Base-by-base conservation (phyloP, 2,888 invertebrate species). In the Eristalis intricaria region DNA sequence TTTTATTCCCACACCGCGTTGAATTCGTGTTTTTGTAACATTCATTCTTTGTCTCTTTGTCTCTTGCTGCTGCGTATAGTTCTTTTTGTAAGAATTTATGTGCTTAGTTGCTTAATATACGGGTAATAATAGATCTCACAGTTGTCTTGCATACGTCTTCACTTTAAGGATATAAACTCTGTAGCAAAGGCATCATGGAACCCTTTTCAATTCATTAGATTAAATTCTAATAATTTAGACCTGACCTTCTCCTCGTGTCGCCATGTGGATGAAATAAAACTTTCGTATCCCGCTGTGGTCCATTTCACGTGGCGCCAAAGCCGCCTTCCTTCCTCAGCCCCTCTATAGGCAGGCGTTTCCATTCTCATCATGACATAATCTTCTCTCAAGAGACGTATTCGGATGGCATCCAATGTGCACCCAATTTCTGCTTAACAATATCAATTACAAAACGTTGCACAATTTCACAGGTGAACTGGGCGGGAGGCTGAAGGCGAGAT, bases 371-470 rank as follows among this genome's bases (percentile, higher is more conserved):
- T 87, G 83, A 87, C 86, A 71, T 79, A 76, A 85, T 74, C 73
- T 70, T 10, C 43, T 73, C 56, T 22, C 56, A 75, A 61, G 40
- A 70, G 66, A 70, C 22, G 8, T 74, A 63, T 65, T 66, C 69
- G 29, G 43, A 79, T 76, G 38, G 38, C 40, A 64, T 70, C 61
- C 64, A 43, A 40, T 69, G 71, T 64, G 66, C 58, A 71, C 50
- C 60, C 71, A 79, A 83, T 78, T 78, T 74, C 38, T 63, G 70
- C 66, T 79, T 75, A 79, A 83, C 71, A 78, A 60, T 78, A 83
- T 74, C 83, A 79, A 75, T 86, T 83, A 74, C 75, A 83, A 86
- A 75, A 69, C 82, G 61, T 75, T 83, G 75, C 74, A 74, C 82
- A 82, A 69, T 78, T 74, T 77, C 65, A 81, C 82, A 86, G 77